Base-by-base conservation (phyloP, 2,888 invertebrate genomes). In the Dasysyrphus tricinctus region DNA sequence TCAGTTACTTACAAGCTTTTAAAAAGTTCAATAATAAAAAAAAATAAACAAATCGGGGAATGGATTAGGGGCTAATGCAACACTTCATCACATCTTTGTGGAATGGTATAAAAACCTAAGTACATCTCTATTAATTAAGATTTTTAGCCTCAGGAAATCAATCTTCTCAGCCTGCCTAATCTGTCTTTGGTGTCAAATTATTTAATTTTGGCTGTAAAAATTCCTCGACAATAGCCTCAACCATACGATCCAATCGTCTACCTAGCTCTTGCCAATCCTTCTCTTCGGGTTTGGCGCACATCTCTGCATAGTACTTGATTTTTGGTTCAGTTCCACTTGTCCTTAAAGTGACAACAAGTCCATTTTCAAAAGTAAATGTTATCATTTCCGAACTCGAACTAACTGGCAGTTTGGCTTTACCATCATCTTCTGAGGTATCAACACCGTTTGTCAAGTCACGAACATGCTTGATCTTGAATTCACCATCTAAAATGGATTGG, bases 241-340 rank as follows among this genome's bases (percentile, higher is more conserved):
- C 96, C 95, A 98, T 96, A 88, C 95, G 94, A 19, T 94, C 93
- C 9, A 97, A 93, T 78, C 94, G 95, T 1, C 89, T 89, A 83
- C 94, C 93, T 74, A 97, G 93, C 63, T 93, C 93, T 49, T 94
- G 93, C 92, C 95, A 94, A 91, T 97, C 95, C 95, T 93, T 94
- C 89, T 95, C 93, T 19, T 93, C 93, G 14, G 96, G 95, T 57
- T 94, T 91, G 80, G 96, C 96, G 88, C 97, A 96, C 77, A 98
- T 93, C 92, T 99, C 99, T 0, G 97, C 96, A 93, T 99, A 99
- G 93, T 98, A 99, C 93, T 99, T 99, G 90, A 99, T 95, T 93
- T 99, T 99, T 54, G 99, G 99, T 92, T 99, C 99, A 0, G 99
- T 99, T 59, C 99, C 99, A 92, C 98, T 98, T 1, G 99, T 98